Conservation (phyloP, 2,113 vertebrate species). For the Bubo blakistoni region DNA sequence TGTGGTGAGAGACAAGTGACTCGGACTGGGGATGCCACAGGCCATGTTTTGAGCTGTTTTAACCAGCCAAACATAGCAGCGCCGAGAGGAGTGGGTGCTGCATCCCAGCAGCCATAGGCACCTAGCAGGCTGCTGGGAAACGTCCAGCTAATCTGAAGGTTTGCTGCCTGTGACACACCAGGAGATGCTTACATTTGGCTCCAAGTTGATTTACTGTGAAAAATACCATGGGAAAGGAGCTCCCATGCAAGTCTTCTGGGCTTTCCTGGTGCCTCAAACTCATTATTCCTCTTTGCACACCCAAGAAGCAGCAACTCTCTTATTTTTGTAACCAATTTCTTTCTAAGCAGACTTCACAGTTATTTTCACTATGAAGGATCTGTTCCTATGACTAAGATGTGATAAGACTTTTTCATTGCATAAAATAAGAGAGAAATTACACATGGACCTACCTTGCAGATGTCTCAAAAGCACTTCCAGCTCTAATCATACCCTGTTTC, state of each 20-base stretch:
- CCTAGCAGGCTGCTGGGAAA: neutral
- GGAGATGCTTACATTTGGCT: neutral
- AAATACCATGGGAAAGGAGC: neutral
- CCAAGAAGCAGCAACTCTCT: neutral
- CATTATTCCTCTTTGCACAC: neutral
- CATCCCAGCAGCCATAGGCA: neutral
- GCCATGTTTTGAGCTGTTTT: neutral
- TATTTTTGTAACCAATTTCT: neutral
- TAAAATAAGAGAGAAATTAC: neutral
- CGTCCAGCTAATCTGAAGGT: neutral
- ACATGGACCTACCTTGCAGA: neutral
- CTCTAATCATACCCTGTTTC: neutral
- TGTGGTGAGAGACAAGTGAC: neutral
- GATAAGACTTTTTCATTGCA: neutral
- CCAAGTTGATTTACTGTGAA: neutral
- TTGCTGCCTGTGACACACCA: neutral
- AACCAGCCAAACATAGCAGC: neutral
- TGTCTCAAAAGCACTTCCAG: neutral
- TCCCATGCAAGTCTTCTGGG: neutral
- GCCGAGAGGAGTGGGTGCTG: fast-evolving
- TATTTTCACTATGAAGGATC: neutral
- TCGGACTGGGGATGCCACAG: neutral
- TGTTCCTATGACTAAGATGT: neutral
- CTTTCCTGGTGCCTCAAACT: neutral
- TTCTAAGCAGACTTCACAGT: neutral